Evolutionary conservation across 2,888 invertebrate genomes (phyloP), one percentile per base, ranked within the genome.

Genomic region (Drosophila ezoana): DNA sequence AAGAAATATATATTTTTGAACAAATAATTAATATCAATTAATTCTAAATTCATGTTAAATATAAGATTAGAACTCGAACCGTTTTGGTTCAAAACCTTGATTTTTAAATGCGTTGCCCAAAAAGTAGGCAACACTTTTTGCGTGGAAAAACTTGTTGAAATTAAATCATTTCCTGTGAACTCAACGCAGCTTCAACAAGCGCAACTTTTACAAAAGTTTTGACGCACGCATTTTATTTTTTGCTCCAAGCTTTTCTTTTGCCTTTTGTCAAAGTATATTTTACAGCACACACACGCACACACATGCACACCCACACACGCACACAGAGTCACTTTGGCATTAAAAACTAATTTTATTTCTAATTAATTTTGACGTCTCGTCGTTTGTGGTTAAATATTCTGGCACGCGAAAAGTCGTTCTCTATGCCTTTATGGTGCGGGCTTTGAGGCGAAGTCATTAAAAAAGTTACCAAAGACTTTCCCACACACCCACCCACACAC

Each of bases 261-360:
- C 61, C 28, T 53, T 57, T 70, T 62, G 60, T 70, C 72, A 70
- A 75, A 69, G 87, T 81, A 67, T 81, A 85, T 78, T 70, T 81
- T 71, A 68, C 70, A 70, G 62, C 40, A 59, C 40, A 47, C 43
- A 20, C 20, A n/a, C 18, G 20, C 41, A 41, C 32, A 35, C 13
- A 48, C 20, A 57, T 23, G 18, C 16, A 32, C 6, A 16, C 14
- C 16, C 6, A 32, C 9, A 18, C 18, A 28, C 20, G 48, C 38
- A 38, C 53, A 40, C 43, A 38, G 41, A 51, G 63, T 59, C 68
- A 71, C 80, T 71, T 66, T 80, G 72, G 74, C 76, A 85, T 87
- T 85, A 87, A 87, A 87, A 85, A 85, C 88, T 85, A 87, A 85
- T 87, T 86, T 87, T 87, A 87, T 85, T 85, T 87, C 88, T 85